phyloP scores from a whole-genome alignment of 2,113 vertebrate species.

The Apteryx owenii region DNA sequence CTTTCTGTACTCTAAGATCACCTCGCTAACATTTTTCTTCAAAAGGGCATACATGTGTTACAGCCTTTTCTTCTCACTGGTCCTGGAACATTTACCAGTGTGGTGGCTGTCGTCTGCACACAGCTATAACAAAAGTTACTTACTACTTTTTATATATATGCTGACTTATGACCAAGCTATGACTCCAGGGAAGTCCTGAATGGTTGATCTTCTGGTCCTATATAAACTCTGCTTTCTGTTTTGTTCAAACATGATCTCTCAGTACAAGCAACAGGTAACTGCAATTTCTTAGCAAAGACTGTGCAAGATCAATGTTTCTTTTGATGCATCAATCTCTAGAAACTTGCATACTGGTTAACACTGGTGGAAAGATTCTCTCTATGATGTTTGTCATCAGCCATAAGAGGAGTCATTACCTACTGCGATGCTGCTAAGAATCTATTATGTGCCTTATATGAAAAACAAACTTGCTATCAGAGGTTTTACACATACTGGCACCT shows the following conservation, averaged over 20 bases:
- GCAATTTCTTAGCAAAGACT: not conserved
- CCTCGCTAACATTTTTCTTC: not conserved
- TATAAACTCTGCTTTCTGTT: not conserved
- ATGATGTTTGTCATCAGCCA: accelerated
- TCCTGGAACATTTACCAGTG: not conserved
- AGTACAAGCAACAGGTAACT: not conserved
- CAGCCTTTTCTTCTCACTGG: not conserved
- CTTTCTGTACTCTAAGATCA: not conserved
- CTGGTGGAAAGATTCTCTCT: not conserved
- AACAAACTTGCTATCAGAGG: not conserved
- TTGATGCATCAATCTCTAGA: not conserved
- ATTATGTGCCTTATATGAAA: not conserved
- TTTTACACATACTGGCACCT: not conserved
- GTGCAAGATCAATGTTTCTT: not conserved
- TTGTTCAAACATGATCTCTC: not conserved
- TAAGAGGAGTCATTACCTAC: not conserved
- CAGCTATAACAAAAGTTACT: not conserved
- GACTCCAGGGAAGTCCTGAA: not conserved
- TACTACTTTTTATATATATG: not conserved
- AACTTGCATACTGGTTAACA: not conserved
- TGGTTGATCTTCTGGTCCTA: not conserved
- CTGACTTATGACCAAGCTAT: not conserved
- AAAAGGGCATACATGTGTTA: not conserved
- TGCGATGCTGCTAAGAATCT: not conserved
- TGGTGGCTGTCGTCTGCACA: not conserved